Evolutionary conservation across 2,113 vertebrate genomes (phyloP).

Genomic region (Actenoides hombroni): DNA sequence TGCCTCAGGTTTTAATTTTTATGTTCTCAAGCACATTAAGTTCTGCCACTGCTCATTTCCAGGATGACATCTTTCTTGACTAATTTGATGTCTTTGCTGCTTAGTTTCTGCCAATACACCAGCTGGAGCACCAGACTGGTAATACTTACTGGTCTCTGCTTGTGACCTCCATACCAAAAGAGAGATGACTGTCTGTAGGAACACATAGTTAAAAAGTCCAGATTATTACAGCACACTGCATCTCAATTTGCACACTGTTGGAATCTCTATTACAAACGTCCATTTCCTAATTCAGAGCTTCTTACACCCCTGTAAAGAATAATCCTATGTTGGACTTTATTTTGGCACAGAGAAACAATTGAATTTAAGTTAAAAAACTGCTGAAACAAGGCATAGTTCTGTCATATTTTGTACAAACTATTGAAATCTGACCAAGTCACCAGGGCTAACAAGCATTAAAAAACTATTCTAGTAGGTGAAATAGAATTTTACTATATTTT

Average conservation of each 20-base stretch:
- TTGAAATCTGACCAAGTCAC: not conserved
- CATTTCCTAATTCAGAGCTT: not conserved
- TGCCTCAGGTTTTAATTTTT: not conserved
- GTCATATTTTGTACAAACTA: not conserved
- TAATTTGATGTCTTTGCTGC: not conserved
- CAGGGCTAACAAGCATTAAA: not conserved
- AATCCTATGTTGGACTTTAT: not conserved
- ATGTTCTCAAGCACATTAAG: not conserved
- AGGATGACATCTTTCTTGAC: not conserved
- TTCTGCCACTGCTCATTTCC: not conserved
- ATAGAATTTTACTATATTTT: not conserved
- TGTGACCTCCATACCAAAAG: not conserved
- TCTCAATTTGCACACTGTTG: not conserved
- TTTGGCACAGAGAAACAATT: not conserved
- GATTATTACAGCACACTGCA: not conserved
- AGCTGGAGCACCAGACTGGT: not conserved
- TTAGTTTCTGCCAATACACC: not conserved
- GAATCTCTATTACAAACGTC: not conserved
- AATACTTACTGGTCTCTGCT: not conserved
- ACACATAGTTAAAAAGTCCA: not conserved
- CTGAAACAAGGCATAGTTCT: not conserved
- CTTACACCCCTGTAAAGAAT: not conserved
- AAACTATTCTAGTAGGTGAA: not conserved
- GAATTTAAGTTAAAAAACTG: not conserved
- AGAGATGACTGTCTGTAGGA: not conserved